Evolutionary conservation across 1,140 invertebrate species (phyloP), one percentile per base, ranked within the genome.

Genomic region (Triops cancriformis): DNA sequence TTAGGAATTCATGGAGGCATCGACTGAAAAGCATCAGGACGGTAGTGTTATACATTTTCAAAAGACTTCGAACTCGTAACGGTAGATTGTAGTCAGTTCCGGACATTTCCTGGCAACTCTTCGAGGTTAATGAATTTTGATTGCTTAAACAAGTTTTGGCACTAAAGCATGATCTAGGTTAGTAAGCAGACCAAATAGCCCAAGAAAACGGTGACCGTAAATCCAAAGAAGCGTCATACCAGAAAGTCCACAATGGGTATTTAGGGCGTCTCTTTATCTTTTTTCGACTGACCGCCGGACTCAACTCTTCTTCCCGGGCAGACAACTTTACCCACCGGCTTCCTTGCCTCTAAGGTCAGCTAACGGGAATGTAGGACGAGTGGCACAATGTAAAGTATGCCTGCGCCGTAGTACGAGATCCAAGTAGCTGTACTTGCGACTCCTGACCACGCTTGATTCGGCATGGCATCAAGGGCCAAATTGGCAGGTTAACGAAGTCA

Each of bases 341-440:
- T 64, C 9, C 23, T 64, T 64, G 23, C 51, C 51, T 64, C 23
- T 12, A 18, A 23, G 51, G 51, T 64, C 51, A 64, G 51, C 51
- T 64, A 64, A 64, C 51, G 51, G 51, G 51, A 64, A 64, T 64
- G 23, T 64, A n/a, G 51, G 51, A 64, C 51, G 23, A 64, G 51
- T 64, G 18, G 51, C 5, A 64, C 14, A 23, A 64, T 64, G 51
- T 64, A 23, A n/a, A 6, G 18, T 64, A n/a, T 64, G 14, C 51
- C 51, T 37, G 31, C 31, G 31, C 31, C 7, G 7, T 2, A 37
- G 23, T 64, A 64, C 51, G 23, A 0, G 51, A 64, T n/a, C 23
- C 51, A 23, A 64, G 51, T 64, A 64, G 51, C 51, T 64, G 51
- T 64, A 64, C 51, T 64, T 64, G 51, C 51, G 51, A 64, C 51